These are phyloP conservation scores for Drosophila nannoptera DNA, from an alignment of 1,140 invertebrate genomes.

Conservation along the genomic window DNA sequence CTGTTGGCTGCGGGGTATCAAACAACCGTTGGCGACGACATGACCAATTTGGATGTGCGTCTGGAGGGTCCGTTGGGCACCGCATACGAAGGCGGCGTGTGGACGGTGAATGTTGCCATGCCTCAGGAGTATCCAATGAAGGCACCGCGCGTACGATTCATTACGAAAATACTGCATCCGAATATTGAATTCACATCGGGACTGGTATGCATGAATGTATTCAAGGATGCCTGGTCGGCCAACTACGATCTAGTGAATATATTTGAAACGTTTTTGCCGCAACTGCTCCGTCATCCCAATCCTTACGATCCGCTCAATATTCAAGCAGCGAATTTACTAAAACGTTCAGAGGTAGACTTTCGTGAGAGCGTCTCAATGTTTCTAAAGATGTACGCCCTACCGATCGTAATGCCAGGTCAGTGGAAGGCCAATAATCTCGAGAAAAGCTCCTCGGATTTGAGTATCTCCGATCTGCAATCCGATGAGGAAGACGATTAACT, in stretches of 20 bases:
- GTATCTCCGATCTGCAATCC: conserved; percentile 53
- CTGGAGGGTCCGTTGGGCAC: conserved; percentile 98
- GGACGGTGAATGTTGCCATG: conserved; percentile 98
- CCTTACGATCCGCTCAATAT: conserved; percentile 98
- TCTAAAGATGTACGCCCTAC: conserved; percentile 94
- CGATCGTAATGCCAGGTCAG: conserved; percentile 15
- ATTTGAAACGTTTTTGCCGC: conserved; percentile 99
- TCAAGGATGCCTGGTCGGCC: conserved; percentile 96
- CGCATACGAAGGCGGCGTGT: conserved; percentile 99
- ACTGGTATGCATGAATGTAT: conserved; percentile 99
- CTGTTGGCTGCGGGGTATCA: conserved; percentile 99
- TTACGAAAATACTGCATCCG: conserved; percentile 99
- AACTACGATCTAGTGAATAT: conserved; percentile 98
- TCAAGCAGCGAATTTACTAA: conserved; percentile 98
- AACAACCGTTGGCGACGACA: conserved; percentile 96
- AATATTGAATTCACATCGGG: conserved; percentile 99
- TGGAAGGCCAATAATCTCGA: conserved; percentile 44
- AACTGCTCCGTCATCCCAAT: conserved; percentile 98
- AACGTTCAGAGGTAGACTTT: conserved; percentile 99
- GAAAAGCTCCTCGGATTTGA: conserved; percentile 58
- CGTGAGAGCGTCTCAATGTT: conserved; percentile 98
- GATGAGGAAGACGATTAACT: conserved; percentile 50
- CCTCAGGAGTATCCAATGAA: conserved; percentile 99
- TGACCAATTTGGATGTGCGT: conserved; percentile 99
- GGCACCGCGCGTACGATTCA: conserved; percentile 99